Base-by-base conservation (phyloP, 2,113 vertebrate species). In the Corythornis madagascariensis region DNA sequence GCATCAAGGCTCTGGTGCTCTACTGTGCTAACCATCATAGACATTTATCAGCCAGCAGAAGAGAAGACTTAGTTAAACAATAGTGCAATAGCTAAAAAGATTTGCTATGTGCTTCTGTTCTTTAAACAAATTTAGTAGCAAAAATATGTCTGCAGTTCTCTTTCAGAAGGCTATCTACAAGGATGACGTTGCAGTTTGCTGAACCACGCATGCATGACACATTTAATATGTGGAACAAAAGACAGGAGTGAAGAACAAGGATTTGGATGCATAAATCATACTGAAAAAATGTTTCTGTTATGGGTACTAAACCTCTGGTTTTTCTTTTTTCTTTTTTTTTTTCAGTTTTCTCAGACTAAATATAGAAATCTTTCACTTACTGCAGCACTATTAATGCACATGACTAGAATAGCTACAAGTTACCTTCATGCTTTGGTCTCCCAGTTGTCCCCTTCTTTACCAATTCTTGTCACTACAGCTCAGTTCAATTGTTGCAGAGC, bases 401-500 rank as follows among this genome's bases (percentile, higher is more conserved):
- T 12, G 43, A 31, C 47, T 83, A 43, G 77, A 86, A 92, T 25
- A 83, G 42, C 57, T 90, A 80, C 4, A 10, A 88, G 59, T 61
- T 61, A 35, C 43, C 31, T 78, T 38, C 47, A 82, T 65, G 38
- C 55, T 52, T 83, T 64, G 47, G 13, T 71, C 56, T 71, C 86
- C 29, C 48, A 42, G 0, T 16, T 71, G 63, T 66, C 47, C 33
- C 35, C 29, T 91, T 74, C 57, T 53, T 83, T 80, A 77, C 26
- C 48, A 92, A 73, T 85, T 91, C 66, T 35, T 92, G 89, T 92
- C 91, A 53, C 82, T 64, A 16, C 11, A 64, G 40, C 67, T 74
- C 47, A 52, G 24, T 56, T 92, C 40, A 88, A 66, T 55, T 70
- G 60, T 60, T 67, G 40, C 24, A 53, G 52, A 76, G 64, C 75